These are phyloP conservation scores for Clupea harengus DNA, from an alignment of 2,113 vertebrate species.

Conservation along the genomic window DNA sequence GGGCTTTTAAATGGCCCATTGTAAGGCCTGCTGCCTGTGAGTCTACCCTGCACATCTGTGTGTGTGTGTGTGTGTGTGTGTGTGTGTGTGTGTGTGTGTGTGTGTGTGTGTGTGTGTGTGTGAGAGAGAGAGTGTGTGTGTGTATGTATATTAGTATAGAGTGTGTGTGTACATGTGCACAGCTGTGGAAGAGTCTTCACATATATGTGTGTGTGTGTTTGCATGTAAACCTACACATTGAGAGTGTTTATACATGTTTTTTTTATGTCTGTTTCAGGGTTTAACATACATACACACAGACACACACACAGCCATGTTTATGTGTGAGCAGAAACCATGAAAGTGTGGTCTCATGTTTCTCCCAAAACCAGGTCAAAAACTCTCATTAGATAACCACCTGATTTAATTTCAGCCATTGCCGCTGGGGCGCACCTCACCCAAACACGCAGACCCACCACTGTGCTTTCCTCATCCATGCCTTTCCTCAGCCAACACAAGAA, in stretches of 20 bases:
- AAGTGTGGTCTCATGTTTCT: neutral
- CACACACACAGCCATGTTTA: too few species aligned
- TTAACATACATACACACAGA: neutral
- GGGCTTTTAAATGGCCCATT: constrained; percentile 37
- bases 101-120: constrained; percentile 22
- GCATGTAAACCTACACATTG: too few species aligned
- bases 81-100: constrained; percentile 23
- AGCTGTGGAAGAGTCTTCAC: too few species aligned
- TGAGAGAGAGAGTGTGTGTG: constrained; percentile 7
- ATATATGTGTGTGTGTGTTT: too few species aligned
- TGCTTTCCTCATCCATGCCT: neutral
- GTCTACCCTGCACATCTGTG: constrained; percentile 6
- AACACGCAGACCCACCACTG: neutral
- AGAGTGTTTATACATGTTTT: neutral
- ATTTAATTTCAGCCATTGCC: neutral
- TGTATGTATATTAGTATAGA: neutral
- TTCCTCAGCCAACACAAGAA: neutral
- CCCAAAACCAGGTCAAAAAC: neutral
- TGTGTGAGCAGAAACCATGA: too few species aligned
- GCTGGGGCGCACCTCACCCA: neutral
- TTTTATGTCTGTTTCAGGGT: neutral
- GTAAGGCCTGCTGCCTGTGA: constrained; percentile 19
- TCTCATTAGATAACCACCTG: neutral
- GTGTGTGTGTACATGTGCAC: too few species aligned
- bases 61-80: constrained; percentile 25